Evolutionary conservation across 1,140 invertebrate species (phyloP), one percentile per base, ranked within the genome.

Genomic region (Nephotettix cincticeps): DNA sequence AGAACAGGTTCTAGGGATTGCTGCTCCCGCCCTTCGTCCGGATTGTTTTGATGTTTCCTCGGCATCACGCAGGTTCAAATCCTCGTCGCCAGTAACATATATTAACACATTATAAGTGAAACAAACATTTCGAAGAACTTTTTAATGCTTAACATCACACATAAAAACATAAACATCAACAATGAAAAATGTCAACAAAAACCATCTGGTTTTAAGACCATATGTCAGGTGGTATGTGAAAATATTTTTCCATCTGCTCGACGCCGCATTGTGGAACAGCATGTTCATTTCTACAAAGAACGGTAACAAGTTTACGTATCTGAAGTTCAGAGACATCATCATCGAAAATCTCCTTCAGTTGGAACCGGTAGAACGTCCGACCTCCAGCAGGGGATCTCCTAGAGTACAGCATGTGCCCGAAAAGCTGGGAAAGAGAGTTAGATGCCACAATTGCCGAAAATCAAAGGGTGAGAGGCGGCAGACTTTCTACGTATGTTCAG

Each of bases 201-300:
- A n/a, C n/a, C n/a, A n/a, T n/a, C n/a, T n/a, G n/a, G n/a, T n/a
- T n/a, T n/a, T n/a, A n/a, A n/a, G n/a, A n/a, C n/a, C n/a, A n/a
- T n/a, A n/a, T n/a, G n/a, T n/a, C n/a, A 43, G 63, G 23, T 73
- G 72, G 72, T 71, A 73, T 19, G 68, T 67, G 29, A 71, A 73
- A 66, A 56, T 70, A 28, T 69, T 69, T 70, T 51, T 70, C 17
- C 68, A 73, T 65, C 43, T 73, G 32, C 40, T 73, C 0, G 69
- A 73, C 23, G 47, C 51, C 27, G 4, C 45, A 1, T 13, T 73
- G 25, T 67, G 61, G 43, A 73, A 73, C 58, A 66, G 58, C 43
- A 36, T 2, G 21, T 70, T 13, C 68, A 30, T 65, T 29, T 14
- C 69, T 51, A 17, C 36, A 54, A 64, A 45, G 54, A 11, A 61